phyloP scores from a whole-genome alignment of 2,113 vertebrate species.

The Mirza zaza region DNA sequence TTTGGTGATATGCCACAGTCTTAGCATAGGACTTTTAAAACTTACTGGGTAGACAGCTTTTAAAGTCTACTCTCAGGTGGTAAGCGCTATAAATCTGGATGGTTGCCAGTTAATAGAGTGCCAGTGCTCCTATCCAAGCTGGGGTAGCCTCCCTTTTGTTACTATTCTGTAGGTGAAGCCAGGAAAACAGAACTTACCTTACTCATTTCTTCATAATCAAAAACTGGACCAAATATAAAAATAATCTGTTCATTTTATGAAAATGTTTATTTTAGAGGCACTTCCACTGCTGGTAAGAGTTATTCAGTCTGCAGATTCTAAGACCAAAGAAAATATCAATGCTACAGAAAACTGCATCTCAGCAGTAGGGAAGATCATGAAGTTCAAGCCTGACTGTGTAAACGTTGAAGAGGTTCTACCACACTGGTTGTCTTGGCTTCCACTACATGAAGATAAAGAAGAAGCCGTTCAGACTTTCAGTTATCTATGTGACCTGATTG shows the following conservation, averaged over 20 bases:
- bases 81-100: not conserved
- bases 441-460: slow-evolving; percentile 98
- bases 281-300: slow-evolving; percentile 94
- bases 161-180: not conserved
- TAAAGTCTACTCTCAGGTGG: not conserved
- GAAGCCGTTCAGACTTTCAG: slow-evolving; percentile 97
- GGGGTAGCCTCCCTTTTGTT: not conserved
- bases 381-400: slow-evolving; percentile 95
- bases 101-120: too few relatives aligned
- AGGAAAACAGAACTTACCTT: not conserved
- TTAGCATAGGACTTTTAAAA: not conserved
- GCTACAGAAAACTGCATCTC: slow-evolving; percentile 99
- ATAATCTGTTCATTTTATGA: not conserved
- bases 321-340: slow-evolving; percentile 96
- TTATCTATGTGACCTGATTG: slow-evolving; percentile 97
- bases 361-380: slow-evolving; percentile 97
- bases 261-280: slow-evolving; percentile 88
- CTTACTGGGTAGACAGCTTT: not conserved
- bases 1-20: not conserved
- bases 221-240: not conserved
- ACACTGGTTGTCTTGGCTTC: slow-evolving; percentile 98
- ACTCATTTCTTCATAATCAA: not conserved
- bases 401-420: slow-evolving; percentile 95
- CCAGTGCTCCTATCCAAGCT: not conserved
- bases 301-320: slow-evolving; percentile 94